Conservation (phyloP, 2,888 invertebrate genomes). For the Mantis religiosa region DNA sequence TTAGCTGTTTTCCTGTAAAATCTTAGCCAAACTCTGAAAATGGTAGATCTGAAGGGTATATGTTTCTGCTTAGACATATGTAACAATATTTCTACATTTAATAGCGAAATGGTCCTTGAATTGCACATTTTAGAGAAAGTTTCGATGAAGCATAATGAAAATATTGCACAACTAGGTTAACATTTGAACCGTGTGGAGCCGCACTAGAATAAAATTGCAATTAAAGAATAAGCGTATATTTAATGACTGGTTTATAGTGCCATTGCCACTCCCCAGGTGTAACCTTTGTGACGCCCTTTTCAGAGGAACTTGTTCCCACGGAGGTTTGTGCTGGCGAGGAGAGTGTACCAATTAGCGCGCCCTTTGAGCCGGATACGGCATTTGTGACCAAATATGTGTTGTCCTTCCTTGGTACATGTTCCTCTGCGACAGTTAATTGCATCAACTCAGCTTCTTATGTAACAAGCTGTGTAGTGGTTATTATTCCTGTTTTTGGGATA, state of each 20-base stretch:
- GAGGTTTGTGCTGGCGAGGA: background rate
- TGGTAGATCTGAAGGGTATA: too few species aligned
- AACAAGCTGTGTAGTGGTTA: background rate
- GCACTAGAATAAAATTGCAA: background rate
- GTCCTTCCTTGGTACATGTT: background rate
- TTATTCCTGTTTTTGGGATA: background rate
- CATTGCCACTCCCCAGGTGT: background rate
- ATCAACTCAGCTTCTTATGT: background rate
- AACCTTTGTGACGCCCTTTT: background rate
- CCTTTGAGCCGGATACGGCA: background rate
- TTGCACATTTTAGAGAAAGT: too few species aligned
- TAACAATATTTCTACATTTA: too few species aligned
- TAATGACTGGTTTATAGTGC: background rate
- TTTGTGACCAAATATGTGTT: background rate
- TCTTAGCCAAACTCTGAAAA: too few species aligned
- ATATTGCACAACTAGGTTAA: background rate
- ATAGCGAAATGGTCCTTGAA: too few species aligned
- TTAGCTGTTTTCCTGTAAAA: too few species aligned
- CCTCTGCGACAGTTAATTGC: background rate
- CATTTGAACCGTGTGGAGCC: background rate
- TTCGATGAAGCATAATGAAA: too few species aligned
- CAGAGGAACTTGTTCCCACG: background rate
- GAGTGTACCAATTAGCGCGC: background rate
- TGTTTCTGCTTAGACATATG: too few species aligned
- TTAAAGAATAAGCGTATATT: background rate